Conservation (phyloP, 2,113 vertebrate genomes). For the Arizona elegans region DNA sequence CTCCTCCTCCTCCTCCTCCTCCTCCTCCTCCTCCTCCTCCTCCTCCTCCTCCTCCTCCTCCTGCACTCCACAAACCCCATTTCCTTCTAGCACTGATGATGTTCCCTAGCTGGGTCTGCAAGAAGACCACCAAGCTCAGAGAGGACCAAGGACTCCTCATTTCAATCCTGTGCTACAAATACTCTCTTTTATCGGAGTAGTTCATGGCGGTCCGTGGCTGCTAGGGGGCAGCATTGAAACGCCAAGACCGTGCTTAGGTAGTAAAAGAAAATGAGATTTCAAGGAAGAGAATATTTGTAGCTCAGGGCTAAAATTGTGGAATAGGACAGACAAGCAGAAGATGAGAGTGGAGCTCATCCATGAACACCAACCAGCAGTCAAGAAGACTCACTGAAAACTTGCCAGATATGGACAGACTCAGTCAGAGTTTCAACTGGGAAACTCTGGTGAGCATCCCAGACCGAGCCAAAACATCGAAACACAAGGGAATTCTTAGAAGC, state of each 20-base stretch:
- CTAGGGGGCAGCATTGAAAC: neutral
- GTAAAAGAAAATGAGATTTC: neutral
- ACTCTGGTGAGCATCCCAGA: neutral
- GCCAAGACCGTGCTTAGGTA: neutral
- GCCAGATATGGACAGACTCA: neutral
- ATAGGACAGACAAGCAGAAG: neutral
- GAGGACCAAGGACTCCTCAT: neutral
- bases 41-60: no score
- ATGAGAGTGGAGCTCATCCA: neutral
- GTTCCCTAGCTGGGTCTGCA: neutral
- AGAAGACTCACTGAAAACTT: neutral
- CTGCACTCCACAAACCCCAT: no score
- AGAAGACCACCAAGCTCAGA: neutral
- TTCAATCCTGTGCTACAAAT: neutral
- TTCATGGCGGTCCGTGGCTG: neutral
- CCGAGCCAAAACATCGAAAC: neutral
- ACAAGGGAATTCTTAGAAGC: neutral
- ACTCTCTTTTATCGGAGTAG: neutral
- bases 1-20: no score
- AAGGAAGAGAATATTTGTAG: neutral
- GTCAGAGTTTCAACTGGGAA: neutral
- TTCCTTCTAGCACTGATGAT: neutral
- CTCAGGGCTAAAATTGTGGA: neutral
- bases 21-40: no score
- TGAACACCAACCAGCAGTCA: neutral